These are phyloP conservation scores for Centropristis striata DNA, from an alignment of 2,113 vertebrate genomes.

Conservation along the genomic window DNA sequence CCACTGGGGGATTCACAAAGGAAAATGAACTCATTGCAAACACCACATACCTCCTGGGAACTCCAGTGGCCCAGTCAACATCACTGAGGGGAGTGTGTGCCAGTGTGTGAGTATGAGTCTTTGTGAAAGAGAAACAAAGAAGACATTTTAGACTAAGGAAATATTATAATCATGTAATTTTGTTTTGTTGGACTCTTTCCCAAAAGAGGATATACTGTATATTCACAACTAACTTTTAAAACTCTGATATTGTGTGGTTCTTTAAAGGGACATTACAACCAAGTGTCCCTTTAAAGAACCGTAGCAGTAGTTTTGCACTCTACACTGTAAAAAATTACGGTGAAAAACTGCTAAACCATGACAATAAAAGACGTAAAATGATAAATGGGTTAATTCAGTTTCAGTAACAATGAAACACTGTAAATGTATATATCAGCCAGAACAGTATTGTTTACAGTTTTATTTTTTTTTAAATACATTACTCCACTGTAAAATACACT, in stretches of 20 bases:
- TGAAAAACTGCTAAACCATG: too few species aligned
- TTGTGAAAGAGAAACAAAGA: background rate
- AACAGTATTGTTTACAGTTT: too few species aligned
- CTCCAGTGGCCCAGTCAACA: conserved; percentile 36
- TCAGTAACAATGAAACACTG: too few species aligned
- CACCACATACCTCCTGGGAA: conserved; percentile 56
- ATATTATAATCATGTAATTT: conserved; percentile 18
- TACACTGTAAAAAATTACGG: background rate
- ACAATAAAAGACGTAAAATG: too few species aligned
- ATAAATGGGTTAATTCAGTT: too few species aligned
- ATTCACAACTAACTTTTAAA: too few species aligned
- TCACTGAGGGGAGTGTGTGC: background rate
- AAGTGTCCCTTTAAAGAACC: background rate
- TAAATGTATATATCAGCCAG: too few species aligned
- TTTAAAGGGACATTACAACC: background rate
- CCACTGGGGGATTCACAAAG: conserved; percentile 41
- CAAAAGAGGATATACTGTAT: too few species aligned
- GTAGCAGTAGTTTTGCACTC: background rate
- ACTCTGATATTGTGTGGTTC: background rate
- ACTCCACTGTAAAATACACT: too few species aligned
- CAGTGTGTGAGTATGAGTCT: background rate
- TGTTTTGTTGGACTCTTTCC: background rate
- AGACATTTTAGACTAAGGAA: conserved; percentile 24
- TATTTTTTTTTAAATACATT: too few species aligned
- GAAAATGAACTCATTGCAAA: conserved; percentile 36